Evolutionary conservation across 2,113 vertebrate species (phyloP).

Genomic region (Mola mola): DNA sequence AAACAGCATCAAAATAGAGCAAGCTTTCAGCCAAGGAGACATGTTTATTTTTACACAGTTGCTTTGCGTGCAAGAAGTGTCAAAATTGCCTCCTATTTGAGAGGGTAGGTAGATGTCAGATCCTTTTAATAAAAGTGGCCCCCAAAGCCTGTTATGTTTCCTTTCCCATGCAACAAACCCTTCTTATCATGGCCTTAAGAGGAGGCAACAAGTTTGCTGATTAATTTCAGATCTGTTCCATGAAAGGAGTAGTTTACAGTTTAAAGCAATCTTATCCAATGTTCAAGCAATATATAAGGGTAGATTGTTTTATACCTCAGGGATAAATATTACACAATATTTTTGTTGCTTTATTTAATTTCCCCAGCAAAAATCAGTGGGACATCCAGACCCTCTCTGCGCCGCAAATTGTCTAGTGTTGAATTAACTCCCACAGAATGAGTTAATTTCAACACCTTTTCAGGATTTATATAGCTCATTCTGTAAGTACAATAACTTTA

Average conservation of each 20-base stretch:
- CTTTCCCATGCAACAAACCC: constrained; percentile 66
- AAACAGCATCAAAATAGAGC: constrained; percentile 40
- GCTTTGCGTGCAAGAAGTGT: constrained; percentile 62
- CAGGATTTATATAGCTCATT: too few species aligned
- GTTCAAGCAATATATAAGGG: constrained; percentile 45
- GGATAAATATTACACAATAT: too few species aligned
- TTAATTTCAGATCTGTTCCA: constrained; percentile 80
- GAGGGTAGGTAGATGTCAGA: constrained; percentile 82
- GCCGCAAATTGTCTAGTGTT: too few species aligned
- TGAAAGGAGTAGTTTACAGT: constrained; percentile 81
- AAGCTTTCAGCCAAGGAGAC: constrained; percentile 10
- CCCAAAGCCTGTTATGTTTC: constrained; percentile 81
- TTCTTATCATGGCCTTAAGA: constrained; percentile 77
- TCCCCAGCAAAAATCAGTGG: too few species aligned
- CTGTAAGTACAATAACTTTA: too few species aligned
- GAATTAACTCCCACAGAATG: too few species aligned
- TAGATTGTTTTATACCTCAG: constrained; percentile 47
- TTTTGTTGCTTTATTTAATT: too few species aligned
- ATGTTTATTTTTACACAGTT: constrained; percentile 32
- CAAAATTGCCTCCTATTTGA: constrained; percentile 67
- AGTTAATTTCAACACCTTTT: too few species aligned
- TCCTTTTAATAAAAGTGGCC: constrained; percentile 74
- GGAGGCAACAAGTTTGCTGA: constrained; percentile 72
- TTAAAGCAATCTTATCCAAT: constrained; percentile 74
- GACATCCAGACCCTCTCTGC: too few species aligned